These are phyloP conservation scores for Oligia fasciuncula DNA, from an alignment of 2,888 invertebrate species.

Conservation along the genomic window DNA sequence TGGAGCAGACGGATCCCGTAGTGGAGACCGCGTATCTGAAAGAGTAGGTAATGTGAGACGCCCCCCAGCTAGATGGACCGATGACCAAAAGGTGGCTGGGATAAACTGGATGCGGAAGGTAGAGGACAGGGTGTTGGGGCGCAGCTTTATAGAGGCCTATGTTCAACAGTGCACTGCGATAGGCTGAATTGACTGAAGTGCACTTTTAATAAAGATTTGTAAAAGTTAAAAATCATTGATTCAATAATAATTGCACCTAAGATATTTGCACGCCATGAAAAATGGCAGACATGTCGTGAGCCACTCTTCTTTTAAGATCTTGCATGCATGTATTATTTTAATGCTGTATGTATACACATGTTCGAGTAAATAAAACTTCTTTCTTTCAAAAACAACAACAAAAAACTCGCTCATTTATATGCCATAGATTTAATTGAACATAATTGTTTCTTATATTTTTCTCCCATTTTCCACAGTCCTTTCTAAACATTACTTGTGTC, in stretches of 20 bases:
- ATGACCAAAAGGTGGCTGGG: background rate
- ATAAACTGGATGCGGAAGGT: background rate
- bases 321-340: too few relatives aligned
- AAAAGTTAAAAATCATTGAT: too few relatives aligned
- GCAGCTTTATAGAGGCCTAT: background rate
- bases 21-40: background rate
- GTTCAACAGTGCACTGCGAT: background rate
- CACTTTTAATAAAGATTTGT: background rate
- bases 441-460: background rate
- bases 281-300: too few relatives aligned
- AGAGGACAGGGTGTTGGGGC: background rate
- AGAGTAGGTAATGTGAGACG: background rate
- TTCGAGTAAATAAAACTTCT: too few relatives aligned
- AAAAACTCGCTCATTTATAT: background rate
- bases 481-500: slow-evolving; percentile 64
- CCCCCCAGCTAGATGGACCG: background rate
- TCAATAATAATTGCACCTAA: too few relatives aligned
- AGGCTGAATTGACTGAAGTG: background rate
- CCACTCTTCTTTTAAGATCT: too few relatives aligned
- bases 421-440: slow-evolving; percentile 8
- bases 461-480: slow-evolving; percentile 16
- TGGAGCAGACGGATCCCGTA: background rate
- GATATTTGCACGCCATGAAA: too few relatives aligned
- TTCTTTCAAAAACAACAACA: background rate
- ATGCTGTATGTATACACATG: too few relatives aligned